Evolutionary conservation across 2,113 vertebrate species (phyloP), one percentile per base, ranked within the genome.

Genomic region (Speoplatyrhinus poulsoni): DNA sequence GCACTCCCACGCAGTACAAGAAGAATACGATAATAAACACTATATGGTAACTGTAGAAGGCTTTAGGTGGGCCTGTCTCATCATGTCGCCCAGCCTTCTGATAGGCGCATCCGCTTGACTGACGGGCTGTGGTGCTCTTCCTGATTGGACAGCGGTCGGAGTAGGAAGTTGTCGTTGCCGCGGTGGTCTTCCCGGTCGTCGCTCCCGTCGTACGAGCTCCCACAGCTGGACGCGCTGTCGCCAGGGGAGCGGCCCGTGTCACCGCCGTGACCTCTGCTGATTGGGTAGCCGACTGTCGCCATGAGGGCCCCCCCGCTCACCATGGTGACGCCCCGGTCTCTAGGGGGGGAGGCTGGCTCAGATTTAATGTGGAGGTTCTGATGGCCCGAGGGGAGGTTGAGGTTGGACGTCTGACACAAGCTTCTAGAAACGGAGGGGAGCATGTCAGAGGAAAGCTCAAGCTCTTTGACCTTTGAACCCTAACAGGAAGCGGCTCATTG

Each of bases 301-400:
- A 76, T 4, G 46, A 73, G 75, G 1, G 79, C 75, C 2, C 82
- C 82, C 0, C 57, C 17, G 11, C 74, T 76, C 1, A 80, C 49
- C 76, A 85, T 74, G 4, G 66, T 58, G 0, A 79, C 3, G 32
- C 67, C 41, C 1, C 95, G 94, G 88, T 98, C 96, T 91, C 95
- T 91, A 91, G 96, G 96, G 87, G 97, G 97, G 89, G 97, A 99
- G 90, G 96, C 95, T 82, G 96, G 96, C 95, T 99, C 96, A 68
- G 95, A 97, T 92, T 99, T 99, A 93, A 99, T 97, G 95, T 94
- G 95, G 88, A 99, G 92, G 91, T 94, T 96, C 93, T 97, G 95
- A 3, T 88, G 88, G 88, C 90, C 91, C 88, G 95, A 91, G 86
- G 92, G 91, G 91, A 97, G 93, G 93, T 95, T 96, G 87, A 98